A percentile compares a stretch with the other conserved stretches of the same genome.
Evolutionary conservation across 2,888 invertebrate genomes (phyloP).

Genomic region (Synergus japonicus): DNA sequence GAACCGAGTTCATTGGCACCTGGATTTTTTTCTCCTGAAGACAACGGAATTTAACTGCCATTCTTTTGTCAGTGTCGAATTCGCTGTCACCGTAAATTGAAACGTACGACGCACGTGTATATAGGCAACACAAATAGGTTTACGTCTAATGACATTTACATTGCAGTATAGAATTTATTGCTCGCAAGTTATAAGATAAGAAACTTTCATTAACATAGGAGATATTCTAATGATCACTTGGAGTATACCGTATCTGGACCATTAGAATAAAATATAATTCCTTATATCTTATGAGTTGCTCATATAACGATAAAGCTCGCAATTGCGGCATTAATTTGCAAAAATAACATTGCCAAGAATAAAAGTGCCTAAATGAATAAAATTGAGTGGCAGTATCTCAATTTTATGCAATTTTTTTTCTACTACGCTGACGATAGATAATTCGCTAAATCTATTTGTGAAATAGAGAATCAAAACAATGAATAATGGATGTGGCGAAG

Average conservation of each 20-base stretch:
- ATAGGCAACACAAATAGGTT: constrained; percentile 28
- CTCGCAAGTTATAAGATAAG: constrained; percentile 28
- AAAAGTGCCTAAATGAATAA: constrained; percentile 5
- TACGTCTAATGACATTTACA: constrained; percentile 31
- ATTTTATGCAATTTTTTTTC: neutral
- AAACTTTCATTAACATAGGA: constrained; percentile 37
- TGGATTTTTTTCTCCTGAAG: neutral
- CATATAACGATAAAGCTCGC: neutral
- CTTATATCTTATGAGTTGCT: constrained; percentile 1
- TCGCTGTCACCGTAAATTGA: constrained; percentile 8
- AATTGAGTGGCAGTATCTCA: neutral
- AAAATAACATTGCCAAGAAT: neutral
- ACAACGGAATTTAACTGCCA: neutral
- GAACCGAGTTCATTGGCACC: neutral
- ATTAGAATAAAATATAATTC: constrained; percentile 37
- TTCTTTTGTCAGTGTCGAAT: constrained; percentile 9
- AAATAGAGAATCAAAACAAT: neutral
- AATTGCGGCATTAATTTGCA: neutral
- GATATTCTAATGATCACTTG: constrained; percentile 38
- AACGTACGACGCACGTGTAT: constrained; percentile 11
- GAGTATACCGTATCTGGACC: constrained; percentile 30
- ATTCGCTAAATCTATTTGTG: neutral
- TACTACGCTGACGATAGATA: neutral
- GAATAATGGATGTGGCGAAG: neutral
- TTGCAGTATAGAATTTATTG: constrained; percentile 29